These are phyloP conservation scores for Oceanodroma tethys DNA, from an alignment of 2,113 vertebrate genomes.

Conservation along the genomic window DNA sequence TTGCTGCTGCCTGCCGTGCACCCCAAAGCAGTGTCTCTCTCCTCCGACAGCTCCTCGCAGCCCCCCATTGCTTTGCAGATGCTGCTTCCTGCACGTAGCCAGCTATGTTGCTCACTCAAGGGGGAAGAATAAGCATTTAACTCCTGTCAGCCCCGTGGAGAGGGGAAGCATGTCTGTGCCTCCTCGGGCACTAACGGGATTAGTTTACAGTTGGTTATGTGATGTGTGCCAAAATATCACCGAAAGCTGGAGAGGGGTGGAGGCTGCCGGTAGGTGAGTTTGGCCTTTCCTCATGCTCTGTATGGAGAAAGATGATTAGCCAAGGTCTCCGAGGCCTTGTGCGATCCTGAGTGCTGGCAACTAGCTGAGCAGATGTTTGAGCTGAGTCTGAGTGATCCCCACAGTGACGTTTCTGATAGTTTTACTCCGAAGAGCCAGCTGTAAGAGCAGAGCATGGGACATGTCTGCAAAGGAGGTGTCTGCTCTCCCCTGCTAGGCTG, in stretches of 20 bases:
- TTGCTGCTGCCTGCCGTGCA: neutral
- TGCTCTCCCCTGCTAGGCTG: neutral
- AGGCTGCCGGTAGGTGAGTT: neutral
- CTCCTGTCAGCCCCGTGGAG: neutral
- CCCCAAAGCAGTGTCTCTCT: neutral
- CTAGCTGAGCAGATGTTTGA: neutral
- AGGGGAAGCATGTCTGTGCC: neutral
- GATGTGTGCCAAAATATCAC: neutral
- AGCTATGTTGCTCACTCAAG: neutral
- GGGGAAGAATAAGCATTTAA: neutral
- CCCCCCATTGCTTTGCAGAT: neutral
- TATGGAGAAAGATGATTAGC: neutral
- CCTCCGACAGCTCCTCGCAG: neutral
- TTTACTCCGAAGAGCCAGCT: neutral
- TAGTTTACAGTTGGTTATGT: neutral
- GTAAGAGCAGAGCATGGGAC: neutral
- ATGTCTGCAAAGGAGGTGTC: neutral
- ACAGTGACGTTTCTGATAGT: neutral
- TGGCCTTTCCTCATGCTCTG: neutral
- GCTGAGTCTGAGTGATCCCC: neutral
- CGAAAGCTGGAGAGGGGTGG: neutral
- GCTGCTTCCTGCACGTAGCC: neutral
- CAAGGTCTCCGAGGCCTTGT: rapidly evolving
- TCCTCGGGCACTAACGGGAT: rapidly evolving
- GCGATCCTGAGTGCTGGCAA: neutral